Evolutionary conservation across 2,113 vertebrate genomes (phyloP).

Genomic region (Perognathus longimembris): DNA sequence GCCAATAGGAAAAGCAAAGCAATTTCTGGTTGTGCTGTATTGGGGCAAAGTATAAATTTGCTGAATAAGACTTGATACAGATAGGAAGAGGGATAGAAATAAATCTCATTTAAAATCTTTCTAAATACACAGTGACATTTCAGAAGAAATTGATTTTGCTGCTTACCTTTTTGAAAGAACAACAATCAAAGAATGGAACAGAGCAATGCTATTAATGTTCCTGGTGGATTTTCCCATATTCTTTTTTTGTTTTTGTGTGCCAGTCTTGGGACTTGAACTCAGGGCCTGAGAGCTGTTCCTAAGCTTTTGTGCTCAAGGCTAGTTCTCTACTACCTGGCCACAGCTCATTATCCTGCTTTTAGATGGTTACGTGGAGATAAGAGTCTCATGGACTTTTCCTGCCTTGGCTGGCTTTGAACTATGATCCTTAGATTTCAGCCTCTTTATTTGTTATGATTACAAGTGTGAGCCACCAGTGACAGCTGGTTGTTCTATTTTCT

Average conservation of each 20-base stretch:
- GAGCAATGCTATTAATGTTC: conserved; percentile 40
- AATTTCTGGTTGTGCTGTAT: not conserved
- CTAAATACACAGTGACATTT: conserved; percentile 41
- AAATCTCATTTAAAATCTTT: conserved; percentile 59
- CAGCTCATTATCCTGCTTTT: no score
- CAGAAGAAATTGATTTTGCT: conserved; percentile 18
- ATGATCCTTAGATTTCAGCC: no score
- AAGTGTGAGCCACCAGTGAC: no score
- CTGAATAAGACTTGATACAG: conserved; percentile 37
- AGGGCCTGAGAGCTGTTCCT: no score
- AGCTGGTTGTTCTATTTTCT: not conserved
- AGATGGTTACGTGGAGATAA: no score
- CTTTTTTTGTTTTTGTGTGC: no score
- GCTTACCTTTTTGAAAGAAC: conserved; percentile 38
- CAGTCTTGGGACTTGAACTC: no score
- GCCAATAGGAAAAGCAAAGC: conserved; percentile 24
- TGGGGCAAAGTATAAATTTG: conserved; percentile 41
- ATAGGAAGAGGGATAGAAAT: conserved; percentile 38
- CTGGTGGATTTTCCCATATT: not conserved
- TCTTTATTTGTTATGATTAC: no score
- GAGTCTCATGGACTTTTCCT: no score
- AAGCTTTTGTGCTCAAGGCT: no score
- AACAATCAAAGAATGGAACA: conserved; percentile 50
- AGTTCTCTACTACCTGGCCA: no score
- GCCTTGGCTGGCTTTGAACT: no score